Conservation (phyloP, 2,113 vertebrate species). For the Procavia capensis region DNA sequence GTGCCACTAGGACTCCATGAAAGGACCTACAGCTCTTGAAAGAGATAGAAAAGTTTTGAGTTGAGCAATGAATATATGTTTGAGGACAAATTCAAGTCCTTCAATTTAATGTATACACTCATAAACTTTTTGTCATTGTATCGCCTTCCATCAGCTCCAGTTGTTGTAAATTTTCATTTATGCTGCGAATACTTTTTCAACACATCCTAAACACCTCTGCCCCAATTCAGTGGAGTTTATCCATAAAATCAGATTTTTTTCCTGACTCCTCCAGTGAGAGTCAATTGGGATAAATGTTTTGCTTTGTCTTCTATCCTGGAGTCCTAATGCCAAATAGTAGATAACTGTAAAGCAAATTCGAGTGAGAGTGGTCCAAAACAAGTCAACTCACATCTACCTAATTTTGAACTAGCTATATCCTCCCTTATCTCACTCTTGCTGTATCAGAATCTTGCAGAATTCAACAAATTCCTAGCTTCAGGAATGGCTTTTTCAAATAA, state of each 20-base stretch:
- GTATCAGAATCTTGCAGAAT: not conserved
- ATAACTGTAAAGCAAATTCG: not conserved
- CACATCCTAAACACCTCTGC: not conserved
- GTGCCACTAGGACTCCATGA: no score
- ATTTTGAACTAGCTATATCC: not conserved
- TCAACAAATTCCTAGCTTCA: not conserved
- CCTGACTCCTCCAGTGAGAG: no score
- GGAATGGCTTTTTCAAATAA: not conserved
- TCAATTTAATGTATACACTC: not conserved
- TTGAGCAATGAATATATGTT: not conserved
- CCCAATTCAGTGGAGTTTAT: not conserved
- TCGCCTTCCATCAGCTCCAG: accelerated
- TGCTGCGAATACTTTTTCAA: not conserved
- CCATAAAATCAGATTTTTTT: not conserved
- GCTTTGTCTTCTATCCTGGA: not conserved
- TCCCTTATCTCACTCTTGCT: not conserved
- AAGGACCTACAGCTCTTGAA: not conserved
- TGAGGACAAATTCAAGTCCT: not conserved
- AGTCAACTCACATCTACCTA: not conserved
- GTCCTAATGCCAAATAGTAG: not conserved
- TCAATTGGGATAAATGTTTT: not conserved
- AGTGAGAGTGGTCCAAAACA: not conserved
- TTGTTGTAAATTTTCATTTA: not conserved
- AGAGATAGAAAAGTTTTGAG: not conserved
- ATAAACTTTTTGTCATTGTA: not conserved